phyloP scores from a whole-genome alignment of 2,888 invertebrate species.

The Sesia bembeciformis region DNA sequence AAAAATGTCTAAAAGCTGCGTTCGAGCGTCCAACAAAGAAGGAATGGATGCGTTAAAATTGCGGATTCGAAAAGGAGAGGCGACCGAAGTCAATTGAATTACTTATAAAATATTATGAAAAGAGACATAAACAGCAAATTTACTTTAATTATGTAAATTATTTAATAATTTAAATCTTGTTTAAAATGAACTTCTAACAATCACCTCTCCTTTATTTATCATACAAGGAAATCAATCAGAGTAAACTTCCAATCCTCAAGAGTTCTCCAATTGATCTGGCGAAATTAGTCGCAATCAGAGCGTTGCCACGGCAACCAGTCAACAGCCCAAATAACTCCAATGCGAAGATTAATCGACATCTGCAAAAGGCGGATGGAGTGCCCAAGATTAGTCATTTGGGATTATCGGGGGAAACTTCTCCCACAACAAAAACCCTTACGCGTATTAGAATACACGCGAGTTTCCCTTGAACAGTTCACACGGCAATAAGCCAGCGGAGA shows the following conservation, averaged over 20 bases:
- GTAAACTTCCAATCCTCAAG: neutral
- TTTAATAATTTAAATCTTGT: no score
- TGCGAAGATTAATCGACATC: slow-evolving; percentile 61
- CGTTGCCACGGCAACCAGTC: slow-evolving; percentile 42
- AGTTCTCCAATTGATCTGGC: neutral
- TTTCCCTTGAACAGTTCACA: neutral
- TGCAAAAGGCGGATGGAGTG: slow-evolving; percentile 51
- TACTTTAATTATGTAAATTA: no score
- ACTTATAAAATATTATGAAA: no score
- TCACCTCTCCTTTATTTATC: no score
- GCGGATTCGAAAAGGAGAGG: no score
- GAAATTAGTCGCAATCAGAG: slow-evolving; percentile 4
- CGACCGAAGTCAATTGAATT: no score
- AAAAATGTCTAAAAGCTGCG: no score
- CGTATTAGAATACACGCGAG: neutral
- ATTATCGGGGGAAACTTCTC: neutral
- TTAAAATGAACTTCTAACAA: no score
- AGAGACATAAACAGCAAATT: no score
- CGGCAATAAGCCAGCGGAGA: slow-evolving; percentile 2
- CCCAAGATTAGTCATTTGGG: slow-evolving; percentile 56
- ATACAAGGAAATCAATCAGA: no score
- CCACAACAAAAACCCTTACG: neutral
- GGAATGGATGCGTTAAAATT: no score
- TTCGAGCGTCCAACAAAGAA: no score
- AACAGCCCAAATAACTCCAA: slow-evolving; percentile 48